phyloP scores from a whole-genome alignment of 1,140 invertebrate genomes.

The Heterodera schachtii region DNA sequence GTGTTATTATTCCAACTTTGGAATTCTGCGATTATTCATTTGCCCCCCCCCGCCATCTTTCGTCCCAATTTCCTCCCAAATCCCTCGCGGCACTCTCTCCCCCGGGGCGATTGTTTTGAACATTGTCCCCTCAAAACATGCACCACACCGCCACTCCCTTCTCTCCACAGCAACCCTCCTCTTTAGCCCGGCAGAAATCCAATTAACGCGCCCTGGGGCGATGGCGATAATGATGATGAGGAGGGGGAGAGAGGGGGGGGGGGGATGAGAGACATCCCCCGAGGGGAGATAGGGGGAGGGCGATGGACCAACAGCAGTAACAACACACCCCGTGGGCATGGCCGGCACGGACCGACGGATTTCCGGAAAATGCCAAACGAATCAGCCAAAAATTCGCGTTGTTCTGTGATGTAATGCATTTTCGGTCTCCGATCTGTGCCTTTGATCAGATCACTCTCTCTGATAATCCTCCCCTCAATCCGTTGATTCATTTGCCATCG shows the following conservation, averaged over 20 bases:
- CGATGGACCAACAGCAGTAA: neutral
- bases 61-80: neutral
- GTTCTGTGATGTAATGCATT: too few relatives aligned
- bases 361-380: neutral
- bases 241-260: neutral
- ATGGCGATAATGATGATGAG: conserved; percentile 1
- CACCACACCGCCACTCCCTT: neutral
- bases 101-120: neutral
- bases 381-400: too few relatives aligned
- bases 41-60: neutral
- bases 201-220: conserved; percentile 3
- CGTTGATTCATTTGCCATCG: too few relatives aligned
- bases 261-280: neutral
- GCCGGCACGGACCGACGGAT: neutral
- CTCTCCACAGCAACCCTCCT: too few relatives aligned
- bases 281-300: neutral
- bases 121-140: neutral
- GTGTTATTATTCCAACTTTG: too few relatives aligned
- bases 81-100: neutral
- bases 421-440: too few relatives aligned
- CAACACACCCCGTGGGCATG: neutral
- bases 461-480: too few relatives aligned
- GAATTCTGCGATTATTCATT: neutral
- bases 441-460: too few relatives aligned
- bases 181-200: neutral